Base-by-base conservation (phyloP, 2,113 vertebrate species). In the Zeus faber region DNA sequence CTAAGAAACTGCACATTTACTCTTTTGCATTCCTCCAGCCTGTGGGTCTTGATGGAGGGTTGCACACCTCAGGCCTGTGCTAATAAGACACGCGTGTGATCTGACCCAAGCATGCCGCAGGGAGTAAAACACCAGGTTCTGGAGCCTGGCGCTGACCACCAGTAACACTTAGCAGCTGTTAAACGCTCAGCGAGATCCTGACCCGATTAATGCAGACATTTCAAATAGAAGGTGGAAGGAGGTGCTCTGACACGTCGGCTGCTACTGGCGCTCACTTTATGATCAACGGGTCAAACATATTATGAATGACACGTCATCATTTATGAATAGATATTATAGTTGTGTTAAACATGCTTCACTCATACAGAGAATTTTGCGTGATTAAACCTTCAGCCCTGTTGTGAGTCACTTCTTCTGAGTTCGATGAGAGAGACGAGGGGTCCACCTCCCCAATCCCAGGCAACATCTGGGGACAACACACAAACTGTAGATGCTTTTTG, bases 161-260 rank as follows among this genome's bases (percentile, higher is more conserved):
- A 58, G 63, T 79, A 78, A 79, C 72, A 71, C 59, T 66, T 74
- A 69, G 65, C 73, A 79, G 79, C 75, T 80, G 77, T 74, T 76
- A 58, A 62, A 58, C 37, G 29, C 67, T 59, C 65, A 40, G 31
- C 8, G 49, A 66, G 61, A 66, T 58, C 57, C 47, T 74, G 65
- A 72, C 73, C 70, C 69, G 57, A 71, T 60, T 62, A 56, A 54
- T 26, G 55, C 55, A 57, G 74, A 53, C 63, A 56, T 56, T 77
- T 75, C 52, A 61, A 58, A 73, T 61, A 40, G 24, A 16, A 46
- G 17, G 25, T 13, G 1, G n/a, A 13, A 4, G 26, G 54, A 22
- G 6, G 29, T 6, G 27, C 27, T 45, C 22, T 14, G 63, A 62
- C 67, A 77, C 47, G 24, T 22, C 2, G 48, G 52, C 56, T 46